Evolutionary conservation across 2,113 vertebrate genomes (phyloP), one percentile per base, ranked within the genome.

Genomic region (Hypomesus transpacificus): DNA sequence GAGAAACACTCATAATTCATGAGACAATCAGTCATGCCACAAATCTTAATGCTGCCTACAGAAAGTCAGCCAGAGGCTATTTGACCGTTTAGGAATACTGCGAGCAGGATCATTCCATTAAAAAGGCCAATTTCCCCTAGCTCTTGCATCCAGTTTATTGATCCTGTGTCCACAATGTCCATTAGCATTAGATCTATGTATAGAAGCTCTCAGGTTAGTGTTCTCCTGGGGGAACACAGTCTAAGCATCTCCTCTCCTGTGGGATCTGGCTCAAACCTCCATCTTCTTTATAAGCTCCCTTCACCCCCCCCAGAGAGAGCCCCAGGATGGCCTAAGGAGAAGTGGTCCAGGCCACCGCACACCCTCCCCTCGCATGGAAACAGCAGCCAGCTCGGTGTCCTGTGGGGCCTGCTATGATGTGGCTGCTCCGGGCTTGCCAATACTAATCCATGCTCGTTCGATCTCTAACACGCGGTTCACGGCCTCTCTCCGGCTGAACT

Each of bases 341-440:
- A 84, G 46, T 84, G 84, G 84, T 87, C 34, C 82, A 80, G 69
- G 82, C 64, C 71, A 66, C 46, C 57, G 74, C 75, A 70, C 16
- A 39, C 54, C 54, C 13, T 20, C 22, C 39, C 18, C 64, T 28
- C 66, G 13, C 24, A 28, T 61, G 24, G 21, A 26, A 17, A 61
- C 6, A 24, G 21, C 14, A 26, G 22, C 16, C 3, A 16, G 39
- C 39, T 46, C 69, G 65, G 70, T 64, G 28, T 77, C 31, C 54
- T 72, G 72, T 82, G 65, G 75, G 63, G 76, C 68, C 31, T 69
- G 68, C 57, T 79, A 11, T 14, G 16, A 53, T 39, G 57, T 69
- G 68, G 21, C 11, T 13, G 11, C 60, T 68, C 8, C 24, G 24
- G 26, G 14, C n/a, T 24, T 74, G 76, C 17, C 50, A 71, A 75